Evolutionary conservation across 2,888 invertebrate species (phyloP).

Genomic region (Gari tellinella): DNA sequence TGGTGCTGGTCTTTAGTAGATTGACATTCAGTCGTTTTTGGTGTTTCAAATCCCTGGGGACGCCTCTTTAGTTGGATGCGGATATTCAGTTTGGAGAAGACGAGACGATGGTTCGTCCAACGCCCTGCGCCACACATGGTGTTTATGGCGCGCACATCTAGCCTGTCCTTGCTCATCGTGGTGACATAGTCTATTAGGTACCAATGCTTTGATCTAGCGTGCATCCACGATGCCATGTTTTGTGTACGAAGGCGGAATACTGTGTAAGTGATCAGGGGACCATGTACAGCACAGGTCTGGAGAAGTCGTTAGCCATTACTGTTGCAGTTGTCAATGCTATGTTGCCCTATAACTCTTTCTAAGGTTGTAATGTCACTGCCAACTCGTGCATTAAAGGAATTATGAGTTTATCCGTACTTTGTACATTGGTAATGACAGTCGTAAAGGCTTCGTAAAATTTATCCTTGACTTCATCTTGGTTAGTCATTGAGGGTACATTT

Average conservation of each 20-base stretch:
- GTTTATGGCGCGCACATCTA: neutral
- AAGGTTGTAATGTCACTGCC: constrained; percentile 20
- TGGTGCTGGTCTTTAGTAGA: too few relatives aligned
- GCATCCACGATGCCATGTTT: constrained; percentile 1
- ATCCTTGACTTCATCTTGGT: constrained; percentile 14
- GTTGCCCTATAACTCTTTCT: constrained; percentile 10
- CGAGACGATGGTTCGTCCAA: constrained; percentile 27
- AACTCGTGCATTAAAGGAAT: constrained; percentile 30
- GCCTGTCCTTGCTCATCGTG: too few relatives aligned
- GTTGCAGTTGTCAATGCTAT: constrained; percentile 3
- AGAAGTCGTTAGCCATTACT: neutral
- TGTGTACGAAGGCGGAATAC: neutral
- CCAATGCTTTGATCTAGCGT: constrained; percentile 5
- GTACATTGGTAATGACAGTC: neutral
- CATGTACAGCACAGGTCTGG: neutral
- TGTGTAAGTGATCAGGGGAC: too few relatives aligned
- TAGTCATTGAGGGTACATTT: constrained; percentile 24
- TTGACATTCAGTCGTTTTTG: too few relatives aligned
- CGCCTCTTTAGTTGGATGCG: constrained; percentile 14
- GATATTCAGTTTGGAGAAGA: neutral
- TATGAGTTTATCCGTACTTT: constrained; percentile 14
- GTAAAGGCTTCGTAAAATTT: constrained; percentile 14
- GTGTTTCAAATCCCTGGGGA: too few relatives aligned
- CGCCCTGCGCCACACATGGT: constrained; percentile 25
- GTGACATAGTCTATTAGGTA: constrained; percentile 6